Evolutionary conservation across 2,888 invertebrate species (phyloP).

Genomic region (Lycophotia porphyrea): DNA sequence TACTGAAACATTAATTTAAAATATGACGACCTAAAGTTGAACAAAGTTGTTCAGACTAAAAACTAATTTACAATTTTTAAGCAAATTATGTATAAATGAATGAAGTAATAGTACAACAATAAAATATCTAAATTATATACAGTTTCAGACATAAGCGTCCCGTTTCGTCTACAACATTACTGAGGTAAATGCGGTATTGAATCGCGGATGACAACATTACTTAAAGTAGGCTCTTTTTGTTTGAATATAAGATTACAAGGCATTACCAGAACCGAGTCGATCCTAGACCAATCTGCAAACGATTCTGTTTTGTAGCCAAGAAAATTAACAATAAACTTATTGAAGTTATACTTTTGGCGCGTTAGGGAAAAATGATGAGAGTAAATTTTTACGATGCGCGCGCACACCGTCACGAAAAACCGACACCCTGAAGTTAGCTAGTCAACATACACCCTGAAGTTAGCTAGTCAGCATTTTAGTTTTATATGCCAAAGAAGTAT

Average conservation of each 20-base stretch:
- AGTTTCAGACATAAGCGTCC: slow-evolving; percentile 54
- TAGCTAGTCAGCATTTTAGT: no score
- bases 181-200: slow-evolving; percentile 73
- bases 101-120: slow-evolving; percentile 27
- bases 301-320: slow-evolving; percentile 32
- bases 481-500: no score
- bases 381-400: no score
- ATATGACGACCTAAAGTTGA: slow-evolving; percentile 26
- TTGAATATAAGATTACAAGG: slow-evolving; percentile 43
- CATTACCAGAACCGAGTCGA: slow-evolving; percentile 50
- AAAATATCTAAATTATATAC: slow-evolving; percentile 46
- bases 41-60: slow-evolving; percentile 29
- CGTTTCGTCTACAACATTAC: slow-evolving; percentile 64
- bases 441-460: no score
- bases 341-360: no score
- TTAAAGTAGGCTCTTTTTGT: slow-evolving; percentile 31
- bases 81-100: slow-evolving; percentile 38
- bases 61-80: slow-evolving; percentile 42
- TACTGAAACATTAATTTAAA: slow-evolving; percentile 20
- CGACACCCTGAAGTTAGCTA: no score
- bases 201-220: slow-evolving; percentile 54
- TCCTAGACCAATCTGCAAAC: slow-evolving; percentile 19
- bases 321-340: not conserved
- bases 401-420: no score
- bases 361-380: no score